Evolutionary conservation across 2,888 invertebrate genomes (phyloP), one percentile per base, ranked within the genome.

Genomic region (Hermodice carunculata): DNA sequence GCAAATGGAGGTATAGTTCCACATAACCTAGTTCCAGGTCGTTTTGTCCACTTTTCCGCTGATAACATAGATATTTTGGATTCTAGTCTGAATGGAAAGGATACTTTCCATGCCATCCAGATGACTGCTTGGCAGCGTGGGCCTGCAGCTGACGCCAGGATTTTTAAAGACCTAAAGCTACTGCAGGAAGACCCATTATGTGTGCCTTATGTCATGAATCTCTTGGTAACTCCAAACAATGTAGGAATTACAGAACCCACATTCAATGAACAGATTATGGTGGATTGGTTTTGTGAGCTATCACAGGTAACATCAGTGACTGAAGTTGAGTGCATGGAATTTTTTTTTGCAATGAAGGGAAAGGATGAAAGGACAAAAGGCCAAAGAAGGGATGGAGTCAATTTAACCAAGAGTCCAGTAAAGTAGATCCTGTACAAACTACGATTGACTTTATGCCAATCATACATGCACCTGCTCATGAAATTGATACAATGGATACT

Each of bases 11-110:
- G 31, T 31, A 29, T 51, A 14, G 31, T 51, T 28, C 51, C 51
- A 2, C n/a, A 24, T 8, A 51, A 22, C 4, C n/a, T 51, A 28
- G 31, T 26, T 51, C 31, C 51, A 31, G 51, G 28, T 2, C 11
- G 19, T 31, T 51, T 51, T 51, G 51, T 51, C 26, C 51, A 51
- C 28, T 51, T 51, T 28, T 28, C 51, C 6, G 19, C 51, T 31
- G 51, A 51, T 17, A 51, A 51, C 51, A 51, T 51, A 24, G 51
- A 51, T 22, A 51, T 51, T 4, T 17, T 51, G n/a, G 51, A 51
- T 51, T 29, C 26, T 31, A 51, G 29, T 28, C 28, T 51, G 32
- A 32, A 51, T 51, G 51, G 51, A 19, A 51, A 51, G 32, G 32
- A 51, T 19, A 51, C 51, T 17, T 51, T 51, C 28, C 51, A 51